Percentiles rank a stretch among this genome's conserved stretches.
Evolutionary conservation across 2,113 vertebrate species (phyloP).

Genomic region (Antechinus stuartii): DNA sequence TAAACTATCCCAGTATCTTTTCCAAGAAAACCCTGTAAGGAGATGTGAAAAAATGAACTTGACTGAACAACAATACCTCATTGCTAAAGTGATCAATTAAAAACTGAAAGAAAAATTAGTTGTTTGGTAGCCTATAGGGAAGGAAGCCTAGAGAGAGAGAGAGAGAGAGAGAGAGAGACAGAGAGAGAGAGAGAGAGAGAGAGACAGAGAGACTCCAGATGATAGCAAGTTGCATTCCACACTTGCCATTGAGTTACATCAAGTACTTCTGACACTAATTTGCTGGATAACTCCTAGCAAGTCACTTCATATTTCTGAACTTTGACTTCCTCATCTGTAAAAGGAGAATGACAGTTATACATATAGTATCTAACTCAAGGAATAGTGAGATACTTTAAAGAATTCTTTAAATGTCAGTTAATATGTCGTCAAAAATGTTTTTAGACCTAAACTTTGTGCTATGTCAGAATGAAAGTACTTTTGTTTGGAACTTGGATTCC

Average conservation of each 20-base stretch:
- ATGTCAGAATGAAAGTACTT: not conserved
- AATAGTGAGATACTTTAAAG: not conserved
- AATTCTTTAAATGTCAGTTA: not conserved
- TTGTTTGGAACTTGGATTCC: not conserved
- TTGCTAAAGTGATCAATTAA: not conserved
- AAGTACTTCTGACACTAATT: not conserved
- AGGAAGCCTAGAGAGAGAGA: not conserved
- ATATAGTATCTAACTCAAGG: not conserved
- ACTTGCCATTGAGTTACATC: not conserved
- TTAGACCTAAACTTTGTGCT: not conserved
- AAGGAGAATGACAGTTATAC: not conserved
- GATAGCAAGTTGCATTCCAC: not conserved
- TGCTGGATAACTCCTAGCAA: not conserved
- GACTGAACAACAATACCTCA: too few species aligned
- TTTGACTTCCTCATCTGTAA: not conserved
- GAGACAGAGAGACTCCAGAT: not conserved
- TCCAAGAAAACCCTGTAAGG: too few species aligned
- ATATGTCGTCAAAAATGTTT: not conserved
- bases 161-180: too few species aligned
- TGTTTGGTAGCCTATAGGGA: not conserved
- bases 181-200: too few species aligned
- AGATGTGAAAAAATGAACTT: too few species aligned
- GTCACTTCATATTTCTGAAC: not conserved
- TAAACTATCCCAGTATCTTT: too few species aligned
- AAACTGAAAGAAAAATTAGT: not conserved